Evolutionary conservation across 1,140 invertebrate species (phyloP).

Genomic region (Drosophila funebris): DNA sequence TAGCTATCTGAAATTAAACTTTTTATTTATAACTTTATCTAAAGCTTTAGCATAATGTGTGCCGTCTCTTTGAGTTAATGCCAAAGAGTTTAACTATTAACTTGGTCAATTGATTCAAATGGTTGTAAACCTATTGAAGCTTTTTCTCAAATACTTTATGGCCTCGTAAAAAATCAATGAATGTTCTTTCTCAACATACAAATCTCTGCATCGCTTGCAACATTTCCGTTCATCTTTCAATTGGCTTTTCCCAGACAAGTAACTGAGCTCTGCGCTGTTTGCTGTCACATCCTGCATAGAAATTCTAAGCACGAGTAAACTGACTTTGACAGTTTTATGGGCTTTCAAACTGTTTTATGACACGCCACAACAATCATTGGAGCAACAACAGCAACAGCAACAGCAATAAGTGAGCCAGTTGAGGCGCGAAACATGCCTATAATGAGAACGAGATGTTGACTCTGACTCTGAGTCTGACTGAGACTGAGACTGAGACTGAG

Average conservation of each 20-base stretch:
- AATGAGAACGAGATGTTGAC: conserved; percentile 56
- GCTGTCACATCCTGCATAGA: conserved; percentile 57
- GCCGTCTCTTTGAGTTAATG: neutral
- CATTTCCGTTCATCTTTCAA: conserved; percentile 59
- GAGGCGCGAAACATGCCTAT: conserved; percentile 65
- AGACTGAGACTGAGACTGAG: conserved; percentile 11
- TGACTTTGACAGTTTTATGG: conserved; percentile 77
- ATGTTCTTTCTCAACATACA: conserved; percentile 1
- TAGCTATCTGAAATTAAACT: neutral
- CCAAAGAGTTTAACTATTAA: neutral
- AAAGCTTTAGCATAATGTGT: neutral
- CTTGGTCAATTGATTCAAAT: conserved; percentile 25
- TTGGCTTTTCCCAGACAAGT: conserved; percentile 32
- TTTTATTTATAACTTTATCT: neutral
- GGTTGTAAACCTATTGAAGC: conserved; percentile 12
- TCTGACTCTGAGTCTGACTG: neutral
- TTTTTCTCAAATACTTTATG: conserved; percentile 15
- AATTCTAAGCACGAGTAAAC: conserved; percentile 61
- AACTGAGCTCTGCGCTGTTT: conserved; percentile 8
- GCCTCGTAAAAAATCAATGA: conserved; percentile 24
- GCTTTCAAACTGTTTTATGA: conserved; percentile 82
- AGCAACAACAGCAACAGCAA: conserved; percentile 10
- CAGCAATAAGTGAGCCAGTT: conserved; percentile 24
- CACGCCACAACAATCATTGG: conserved; percentile 43
- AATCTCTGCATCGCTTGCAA: conserved; percentile 20